phyloP scores from a whole-genome alignment of 2,797 vertebrate species.

The Lates japonicus region DNA sequence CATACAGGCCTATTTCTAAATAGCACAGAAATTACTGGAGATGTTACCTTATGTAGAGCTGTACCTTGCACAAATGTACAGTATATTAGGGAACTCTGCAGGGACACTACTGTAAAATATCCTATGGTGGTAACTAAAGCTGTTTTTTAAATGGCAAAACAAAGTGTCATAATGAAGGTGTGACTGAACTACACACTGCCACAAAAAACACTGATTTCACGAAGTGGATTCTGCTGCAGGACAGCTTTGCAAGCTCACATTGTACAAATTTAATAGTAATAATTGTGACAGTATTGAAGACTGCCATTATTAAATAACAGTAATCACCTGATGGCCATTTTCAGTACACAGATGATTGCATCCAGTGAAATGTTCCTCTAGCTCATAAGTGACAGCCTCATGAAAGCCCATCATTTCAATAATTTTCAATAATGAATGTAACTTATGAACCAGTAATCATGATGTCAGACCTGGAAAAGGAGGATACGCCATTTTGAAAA shows the following conservation, averaged over 20 bases:
- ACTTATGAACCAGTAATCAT: neutral
- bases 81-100: no score
- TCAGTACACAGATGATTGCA: neutral
- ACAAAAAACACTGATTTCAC: neutral
- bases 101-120: no score
- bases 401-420: neutral
- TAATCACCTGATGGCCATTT: neutral
- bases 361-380: neutral
- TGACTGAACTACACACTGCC: no score
- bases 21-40: no score
- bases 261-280: neutral
- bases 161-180: no score
- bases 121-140: no score
- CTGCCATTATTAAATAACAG: constrained; percentile 1
- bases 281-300: neutral
- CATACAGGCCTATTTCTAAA: no score
- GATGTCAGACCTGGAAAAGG: neutral
- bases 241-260: neutral
- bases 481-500: constrained; percentile 3
- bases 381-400: neutral
- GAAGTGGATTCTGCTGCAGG: constrained; percentile 4
- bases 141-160: no score
- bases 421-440: neutral
- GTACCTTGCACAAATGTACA: no score
- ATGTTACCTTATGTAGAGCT: no score